phyloP scores from a whole-genome alignment of 2,113 vertebrate genomes.

The Gymnarchus niloticus region DNA sequence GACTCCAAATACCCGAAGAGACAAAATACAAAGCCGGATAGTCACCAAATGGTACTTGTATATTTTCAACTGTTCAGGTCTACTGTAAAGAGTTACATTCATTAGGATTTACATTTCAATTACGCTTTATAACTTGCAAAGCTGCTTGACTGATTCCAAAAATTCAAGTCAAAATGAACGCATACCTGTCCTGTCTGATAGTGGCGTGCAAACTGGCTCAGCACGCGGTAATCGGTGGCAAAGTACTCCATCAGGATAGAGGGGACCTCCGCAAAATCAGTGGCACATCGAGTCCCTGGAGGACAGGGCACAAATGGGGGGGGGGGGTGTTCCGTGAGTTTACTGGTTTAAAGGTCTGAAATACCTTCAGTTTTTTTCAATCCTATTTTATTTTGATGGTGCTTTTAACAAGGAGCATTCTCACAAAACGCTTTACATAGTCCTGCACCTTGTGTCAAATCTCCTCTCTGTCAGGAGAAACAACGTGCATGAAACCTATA shows the following conservation, averaged over 20 bases:
- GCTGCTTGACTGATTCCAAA: too few relatives aligned
- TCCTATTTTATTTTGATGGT: background rate
- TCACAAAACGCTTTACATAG: too few relatives aligned
- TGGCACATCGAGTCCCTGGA: slow-evolving; percentile 88
- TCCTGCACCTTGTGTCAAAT: background rate
- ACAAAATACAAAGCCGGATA: too few relatives aligned
- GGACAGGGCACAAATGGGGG: slow-evolving; percentile 14
- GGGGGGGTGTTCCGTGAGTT: background rate
- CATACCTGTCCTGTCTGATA: slow-evolving; percentile 92
- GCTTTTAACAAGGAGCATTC: too few relatives aligned
- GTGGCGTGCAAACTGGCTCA: slow-evolving; percentile 91
- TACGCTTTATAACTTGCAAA: too few relatives aligned
- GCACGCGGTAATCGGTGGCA: slow-evolving; percentile 88
- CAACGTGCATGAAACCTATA: slow-evolving; percentile 35
- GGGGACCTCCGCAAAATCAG: slow-evolving; percentile 96
- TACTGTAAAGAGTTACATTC: too few relatives aligned
- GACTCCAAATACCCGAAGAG: background rate
- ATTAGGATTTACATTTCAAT: too few relatives aligned
- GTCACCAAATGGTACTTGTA: too few relatives aligned
- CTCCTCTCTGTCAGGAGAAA: background rate
- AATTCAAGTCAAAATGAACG: too few relatives aligned
- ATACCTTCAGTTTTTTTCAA: background rate
- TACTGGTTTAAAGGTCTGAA: background rate
- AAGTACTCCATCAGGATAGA: slow-evolving; percentile 98
- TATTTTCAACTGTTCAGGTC: too few relatives aligned